Percentiles rank a stretch among this genome's conserved stretches.
phyloP scores from a whole-genome alignment of 1,140 invertebrate species.

The Calycopis cecrops region DNA sequence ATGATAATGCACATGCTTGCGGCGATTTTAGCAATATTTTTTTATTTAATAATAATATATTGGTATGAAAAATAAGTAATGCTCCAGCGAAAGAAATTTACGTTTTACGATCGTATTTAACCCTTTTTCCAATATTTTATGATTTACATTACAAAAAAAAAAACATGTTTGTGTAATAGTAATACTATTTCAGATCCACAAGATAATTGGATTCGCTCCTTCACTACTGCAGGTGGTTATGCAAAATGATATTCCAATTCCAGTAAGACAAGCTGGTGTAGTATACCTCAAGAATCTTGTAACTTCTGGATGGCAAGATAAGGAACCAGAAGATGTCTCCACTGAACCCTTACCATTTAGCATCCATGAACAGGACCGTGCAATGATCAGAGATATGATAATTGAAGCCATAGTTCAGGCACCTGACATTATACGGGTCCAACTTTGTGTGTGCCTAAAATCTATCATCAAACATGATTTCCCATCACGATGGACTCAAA shows the following conservation, averaged over 20 bases:
- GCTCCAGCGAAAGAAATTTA: too few relatives aligned
- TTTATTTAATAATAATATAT: too few relatives aligned
- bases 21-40: too few relatives aligned
- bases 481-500: conserved; percentile 94
- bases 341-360: conserved; percentile 84
- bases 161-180: neutral
- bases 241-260: conserved; percentile 90
- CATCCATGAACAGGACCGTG: conserved; percentile 97
- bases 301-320: conserved; percentile 90
- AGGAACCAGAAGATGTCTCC: conserved; percentile 83
- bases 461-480: conserved; percentile 97
- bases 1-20: neutral
- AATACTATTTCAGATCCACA: conserved; percentile 52
- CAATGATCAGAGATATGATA: conserved; percentile 93
- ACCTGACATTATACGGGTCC: conserved; percentile 91
- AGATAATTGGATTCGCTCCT: conserved; percentile 90
- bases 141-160: neutral
- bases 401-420: conserved; percentile 96
- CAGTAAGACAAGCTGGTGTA: conserved; percentile 95
- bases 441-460: conserved; percentile 93
- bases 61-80: too few relatives aligned
- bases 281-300: conserved; percentile 98
- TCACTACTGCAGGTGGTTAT: conserved; percentile 95
- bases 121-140: neutral
- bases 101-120: too few relatives aligned